Conservation (phyloP, 2,888 invertebrate genomes). For the Hydrotaea diabolus region DNA sequence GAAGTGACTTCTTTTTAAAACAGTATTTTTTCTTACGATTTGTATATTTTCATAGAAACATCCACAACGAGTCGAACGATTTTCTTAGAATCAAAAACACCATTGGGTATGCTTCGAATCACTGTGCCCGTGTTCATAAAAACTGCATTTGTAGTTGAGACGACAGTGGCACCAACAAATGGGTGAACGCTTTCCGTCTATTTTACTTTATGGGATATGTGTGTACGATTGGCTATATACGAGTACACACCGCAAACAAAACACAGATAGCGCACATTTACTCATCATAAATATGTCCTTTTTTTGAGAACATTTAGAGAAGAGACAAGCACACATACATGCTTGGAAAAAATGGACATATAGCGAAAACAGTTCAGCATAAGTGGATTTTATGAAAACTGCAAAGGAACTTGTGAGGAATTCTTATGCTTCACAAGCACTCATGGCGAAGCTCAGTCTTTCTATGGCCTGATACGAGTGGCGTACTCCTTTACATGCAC, state of each 20-base stretch:
- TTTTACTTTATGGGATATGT: background rate
- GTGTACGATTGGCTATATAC: background rate
- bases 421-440: background rate
- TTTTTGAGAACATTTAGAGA: background rate
- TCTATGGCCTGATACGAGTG: background rate
- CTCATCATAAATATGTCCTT: conserved; percentile 16
- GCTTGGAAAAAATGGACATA: too few relatives aligned
- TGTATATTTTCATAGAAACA: too few relatives aligned
- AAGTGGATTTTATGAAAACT: background rate
- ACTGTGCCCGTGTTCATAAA: background rate
- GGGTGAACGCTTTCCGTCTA: background rate
- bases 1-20: too few relatives aligned
- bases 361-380: background rate
- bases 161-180: background rate
- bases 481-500: background rate
- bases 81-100: too few relatives aligned
- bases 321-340: background rate
- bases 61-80: too few relatives aligned
- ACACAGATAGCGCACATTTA: conserved; percentile 20
- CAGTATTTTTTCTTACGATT: too few relatives aligned
- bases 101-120: too few relatives aligned
- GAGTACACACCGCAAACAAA: background rate
- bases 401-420: background rate
- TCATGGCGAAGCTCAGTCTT: background rate
- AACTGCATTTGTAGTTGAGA: background rate